Percentiles rank a stretch among this genome's conserved stretches.
Conservation (phyloP, 2,113 vertebrate genomes). For the Arothron firmamentum region DNA sequence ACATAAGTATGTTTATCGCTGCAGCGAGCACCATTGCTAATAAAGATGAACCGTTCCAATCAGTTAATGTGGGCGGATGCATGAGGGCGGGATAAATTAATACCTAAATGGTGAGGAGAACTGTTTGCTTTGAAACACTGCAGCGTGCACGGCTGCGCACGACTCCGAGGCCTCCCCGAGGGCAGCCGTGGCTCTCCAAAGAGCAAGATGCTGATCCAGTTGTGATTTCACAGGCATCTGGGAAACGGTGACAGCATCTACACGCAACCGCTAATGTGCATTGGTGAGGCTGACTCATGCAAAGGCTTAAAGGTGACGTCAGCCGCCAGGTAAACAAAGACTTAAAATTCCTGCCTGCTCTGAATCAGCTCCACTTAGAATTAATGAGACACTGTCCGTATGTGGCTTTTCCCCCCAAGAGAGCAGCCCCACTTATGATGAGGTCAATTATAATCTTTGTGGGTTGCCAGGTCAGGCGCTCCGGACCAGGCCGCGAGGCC, state of each 20-base stretch:
- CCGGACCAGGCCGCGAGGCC: conserved; percentile 24
- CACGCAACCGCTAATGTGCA: conserved; percentile 42
- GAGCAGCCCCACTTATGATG: conserved; percentile 32
- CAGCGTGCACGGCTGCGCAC: background rate
- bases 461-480: conserved; percentile 46
- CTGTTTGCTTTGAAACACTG: conserved; percentile 25
- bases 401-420: conserved; percentile 11
- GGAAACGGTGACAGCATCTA: conserved; percentile 26
- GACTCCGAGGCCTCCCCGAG: no score
- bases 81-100: conserved; percentile 13
- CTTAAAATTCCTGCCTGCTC: conserved; percentile 15
- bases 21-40: conserved; percentile 49
- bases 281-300: background rate
- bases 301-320: conserved; percentile 1
- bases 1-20: conserved; percentile 59
- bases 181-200: no score
- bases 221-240: conserved; percentile 33
- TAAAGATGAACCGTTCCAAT: conserved; percentile 63
- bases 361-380: conserved; percentile 22
- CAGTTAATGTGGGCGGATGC: conserved; percentile 52
- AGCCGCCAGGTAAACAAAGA: conserved; percentile 23
- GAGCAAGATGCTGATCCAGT: conserved; percentile 16
- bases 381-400: conserved; percentile 35
- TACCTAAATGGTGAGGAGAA: conserved; percentile 32
- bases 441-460: conserved; percentile 53